Conservation (phyloP, 2,888 invertebrate genomes). For the Timema cristinae region DNA sequence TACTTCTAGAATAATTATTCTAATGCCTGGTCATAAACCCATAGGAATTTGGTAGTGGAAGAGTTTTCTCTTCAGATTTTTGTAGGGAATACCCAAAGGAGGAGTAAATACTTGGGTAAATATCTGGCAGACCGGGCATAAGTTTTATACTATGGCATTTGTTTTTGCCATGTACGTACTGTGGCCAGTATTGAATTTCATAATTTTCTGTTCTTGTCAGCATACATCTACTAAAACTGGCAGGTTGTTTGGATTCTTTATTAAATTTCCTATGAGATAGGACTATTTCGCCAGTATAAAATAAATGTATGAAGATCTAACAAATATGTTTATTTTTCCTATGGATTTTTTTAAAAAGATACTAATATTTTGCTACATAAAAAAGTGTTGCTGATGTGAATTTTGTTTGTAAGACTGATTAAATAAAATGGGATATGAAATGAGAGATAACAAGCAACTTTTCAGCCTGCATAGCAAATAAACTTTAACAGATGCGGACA, state of each 20-base stretch:
- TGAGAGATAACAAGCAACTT: background rate
- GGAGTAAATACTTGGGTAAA: background rate
- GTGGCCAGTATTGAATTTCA: too few species aligned
- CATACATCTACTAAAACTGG: background rate
- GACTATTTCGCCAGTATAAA: background rate
- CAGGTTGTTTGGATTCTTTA: background rate
- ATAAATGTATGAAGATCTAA: background rate
- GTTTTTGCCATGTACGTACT: too few species aligned
- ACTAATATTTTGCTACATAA: background rate
- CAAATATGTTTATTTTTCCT: background rate
- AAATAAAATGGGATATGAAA: background rate
- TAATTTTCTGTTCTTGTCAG: background rate
- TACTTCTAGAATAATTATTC: too few species aligned
- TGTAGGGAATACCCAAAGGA: background rate
- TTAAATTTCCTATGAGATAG: conserved; percentile 3
- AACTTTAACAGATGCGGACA: background rate
- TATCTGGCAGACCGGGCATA: background rate
- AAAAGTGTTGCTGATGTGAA: background rate
- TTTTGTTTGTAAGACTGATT: background rate
- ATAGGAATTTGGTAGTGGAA: background rate
- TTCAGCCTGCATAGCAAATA: background rate
- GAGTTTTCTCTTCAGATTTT: background rate
- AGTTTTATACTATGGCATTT: too few species aligned
- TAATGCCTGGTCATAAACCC: background rate
- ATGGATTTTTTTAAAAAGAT: background rate